Percentiles rank a stretch among this genome's conserved stretches.
Evolutionary conservation across 2,113 vertebrate genomes (phyloP).

Genomic region (Rhabdomys dilectus): DNA sequence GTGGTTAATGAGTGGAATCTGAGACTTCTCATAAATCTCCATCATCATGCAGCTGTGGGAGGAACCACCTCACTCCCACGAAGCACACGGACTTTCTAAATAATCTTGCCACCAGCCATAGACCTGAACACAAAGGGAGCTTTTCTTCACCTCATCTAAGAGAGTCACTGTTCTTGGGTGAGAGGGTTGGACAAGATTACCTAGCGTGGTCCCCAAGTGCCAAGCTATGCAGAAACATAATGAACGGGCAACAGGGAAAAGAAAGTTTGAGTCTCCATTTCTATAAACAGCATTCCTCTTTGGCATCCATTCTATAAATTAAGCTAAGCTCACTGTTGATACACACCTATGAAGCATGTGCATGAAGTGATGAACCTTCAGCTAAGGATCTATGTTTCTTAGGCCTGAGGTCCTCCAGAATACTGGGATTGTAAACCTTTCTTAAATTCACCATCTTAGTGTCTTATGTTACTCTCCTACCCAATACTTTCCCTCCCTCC

Average conservation of each 20-base stretch:
- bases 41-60: constrained; percentile 58
- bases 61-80: constrained; percentile 58
- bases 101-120: constrained; percentile 83
- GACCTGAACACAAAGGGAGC: constrained; percentile 82
- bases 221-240: constrained; percentile 84
- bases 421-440: background rate
- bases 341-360: background rate
- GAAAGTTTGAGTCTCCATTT: constrained; percentile 75
- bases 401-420: fast-evolving
- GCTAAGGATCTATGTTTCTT: fast-evolving
- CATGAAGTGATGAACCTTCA: fast-evolving
- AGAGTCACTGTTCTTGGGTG: constrained; percentile 84
- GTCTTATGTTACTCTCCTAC: background rate
- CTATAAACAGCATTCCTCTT: constrained; percentile 82
- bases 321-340: background rate
- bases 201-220: constrained; percentile 84
- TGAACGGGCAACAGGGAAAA: constrained; percentile 74
- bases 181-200: constrained; percentile 79
- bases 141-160: constrained; percentile 84
- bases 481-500: background rate
- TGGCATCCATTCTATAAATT: constrained; percentile 72
- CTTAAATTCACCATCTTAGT: background rate
- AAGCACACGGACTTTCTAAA: constrained; percentile 81
- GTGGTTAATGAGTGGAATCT: constrained; percentile 52
- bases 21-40: constrained; percentile 53